Base-by-base conservation (phyloP, 2,797 vertebrate species). In the Mormyrops boulengeri region DNA sequence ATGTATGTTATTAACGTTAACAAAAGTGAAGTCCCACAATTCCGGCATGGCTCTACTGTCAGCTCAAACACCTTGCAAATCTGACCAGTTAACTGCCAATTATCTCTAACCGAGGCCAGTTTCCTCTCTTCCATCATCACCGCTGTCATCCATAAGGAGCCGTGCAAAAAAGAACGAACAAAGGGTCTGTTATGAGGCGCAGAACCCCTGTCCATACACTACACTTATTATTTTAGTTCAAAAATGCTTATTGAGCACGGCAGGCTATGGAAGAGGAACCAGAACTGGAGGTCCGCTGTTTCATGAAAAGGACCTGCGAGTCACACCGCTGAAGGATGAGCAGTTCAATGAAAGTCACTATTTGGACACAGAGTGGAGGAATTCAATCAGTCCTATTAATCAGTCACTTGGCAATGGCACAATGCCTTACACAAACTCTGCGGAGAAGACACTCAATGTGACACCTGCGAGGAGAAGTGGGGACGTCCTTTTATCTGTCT, bases 231-330 rank as follows among this genome's bases (percentile, higher is more conserved):
- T 49, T 90, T 90, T 89, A 90, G 87, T 89, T 90, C 38, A 89
- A 30, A 92, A 90, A 14, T 93, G 92, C 94, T 95, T 93, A 90
- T 93, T 93, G 91, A 95, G 92, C 89, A 88, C 89, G 92, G 91
- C 80, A 87, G 90, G 91, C 90, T 77, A 90, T 89, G 89, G 92
- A 91, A 90, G 91, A 94, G 91, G 88, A 57, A 17, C 44, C 88
- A 89, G 88, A 90, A 94, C 92, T 94, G 91, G 90, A 90, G 47
- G n/a, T 41, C 89, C 90, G 92, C 90, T 95, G 93, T 94, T 30
- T 89, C 90, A 88, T 41, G 4, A 50, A 86, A 57, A 52, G n/a
- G 47, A 14, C 34, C 89, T n/a, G 22, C 11, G 8, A 3, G 12
- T 44, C 77, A 69, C 53, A 88, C 52, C n/a, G 69, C 52, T 73